Evolutionary conservation across 2,113 vertebrate species (phyloP).

Genomic region (Oplegnathus fasciatus): DNA sequence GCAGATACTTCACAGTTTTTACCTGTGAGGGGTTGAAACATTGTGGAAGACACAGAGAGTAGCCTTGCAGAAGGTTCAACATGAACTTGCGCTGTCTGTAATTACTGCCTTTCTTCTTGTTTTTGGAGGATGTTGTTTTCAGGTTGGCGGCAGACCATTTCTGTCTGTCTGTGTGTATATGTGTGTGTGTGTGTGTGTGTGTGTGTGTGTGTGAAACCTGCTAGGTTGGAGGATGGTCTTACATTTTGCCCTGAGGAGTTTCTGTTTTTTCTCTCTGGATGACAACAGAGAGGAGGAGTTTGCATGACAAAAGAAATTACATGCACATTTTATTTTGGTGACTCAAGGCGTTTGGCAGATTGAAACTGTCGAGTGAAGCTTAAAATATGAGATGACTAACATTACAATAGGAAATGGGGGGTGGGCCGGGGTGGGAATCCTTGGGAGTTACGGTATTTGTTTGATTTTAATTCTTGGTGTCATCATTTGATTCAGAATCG

Average conservation of each 20-base stretch:
- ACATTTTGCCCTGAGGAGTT: constrained; percentile 30
- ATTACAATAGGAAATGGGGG: no score
- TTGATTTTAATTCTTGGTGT: no score
- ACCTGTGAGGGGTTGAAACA: background rate
- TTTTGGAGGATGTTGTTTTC: constrained; percentile 18
- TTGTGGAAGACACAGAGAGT: background rate
- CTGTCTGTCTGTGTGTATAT: constrained; percentile 12
- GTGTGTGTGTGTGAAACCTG: constrained; percentile 34
- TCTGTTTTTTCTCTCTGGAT: constrained; percentile 16
- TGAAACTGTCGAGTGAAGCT: background rate
- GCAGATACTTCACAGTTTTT: background rate
- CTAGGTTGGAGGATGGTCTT: constrained; percentile 30
- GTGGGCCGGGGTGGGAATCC: no score
- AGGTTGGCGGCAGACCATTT: background rate
- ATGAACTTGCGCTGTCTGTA: background rate
- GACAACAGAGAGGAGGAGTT: background rate
- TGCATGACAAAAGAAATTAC: background rate
- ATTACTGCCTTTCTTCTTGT: background rate
- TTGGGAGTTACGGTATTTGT: no score
- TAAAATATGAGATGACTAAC: no score
- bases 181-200: background rate
- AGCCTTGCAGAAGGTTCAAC: background rate
- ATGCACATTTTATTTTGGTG: background rate
- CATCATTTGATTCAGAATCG: no score
- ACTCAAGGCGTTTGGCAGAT: background rate